phyloP scores from a whole-genome alignment of 2,888 invertebrate species.

The Aphodius sticticus region DNA sequence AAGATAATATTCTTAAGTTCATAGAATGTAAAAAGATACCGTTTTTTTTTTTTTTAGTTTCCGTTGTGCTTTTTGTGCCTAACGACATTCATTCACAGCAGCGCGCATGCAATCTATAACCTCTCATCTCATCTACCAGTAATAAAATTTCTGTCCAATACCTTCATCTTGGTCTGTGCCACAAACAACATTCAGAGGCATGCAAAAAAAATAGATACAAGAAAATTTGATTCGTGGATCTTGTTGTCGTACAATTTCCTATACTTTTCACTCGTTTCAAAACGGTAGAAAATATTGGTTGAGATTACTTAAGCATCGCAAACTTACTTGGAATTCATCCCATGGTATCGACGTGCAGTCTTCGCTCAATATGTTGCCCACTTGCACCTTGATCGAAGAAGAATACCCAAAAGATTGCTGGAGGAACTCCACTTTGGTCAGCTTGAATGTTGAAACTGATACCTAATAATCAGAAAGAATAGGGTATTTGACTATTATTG shows the following conservation, averaged over 20 bases:
- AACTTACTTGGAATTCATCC: conserved; percentile 90
- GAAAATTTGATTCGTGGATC: conserved; percentile 43
- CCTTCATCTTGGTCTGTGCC: conserved; percentile 75
- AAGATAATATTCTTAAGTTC: not conserved
- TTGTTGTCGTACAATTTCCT: not conserved
- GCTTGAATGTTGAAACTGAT: conserved; percentile 70
- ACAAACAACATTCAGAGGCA: conserved; percentile 79
- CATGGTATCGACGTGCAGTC: conserved; percentile 90
- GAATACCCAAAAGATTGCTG: conserved; percentile 74
- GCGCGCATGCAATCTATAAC: not conserved
- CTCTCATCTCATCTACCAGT: conserved; percentile 32
- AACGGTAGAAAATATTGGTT: no score
- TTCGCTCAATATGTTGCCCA: conserved; percentile 76
- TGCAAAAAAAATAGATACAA: conserved; percentile 64
- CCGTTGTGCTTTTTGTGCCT: not conserved
- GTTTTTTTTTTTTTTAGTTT: no score
- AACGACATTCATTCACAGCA: not conserved
- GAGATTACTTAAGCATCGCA: not conserved
- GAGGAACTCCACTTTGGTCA: conserved; percentile 77
- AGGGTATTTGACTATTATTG: no score
- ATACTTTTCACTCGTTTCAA: not conserved
- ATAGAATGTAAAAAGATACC: not conserved
- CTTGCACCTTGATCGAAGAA: conserved; percentile 73
- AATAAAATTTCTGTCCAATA: conserved; percentile 63
- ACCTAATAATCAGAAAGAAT: conserved; percentile 55